Base-by-base conservation (phyloP, 2,888 invertebrate genomes). In the Diploptera punctata region DNA sequence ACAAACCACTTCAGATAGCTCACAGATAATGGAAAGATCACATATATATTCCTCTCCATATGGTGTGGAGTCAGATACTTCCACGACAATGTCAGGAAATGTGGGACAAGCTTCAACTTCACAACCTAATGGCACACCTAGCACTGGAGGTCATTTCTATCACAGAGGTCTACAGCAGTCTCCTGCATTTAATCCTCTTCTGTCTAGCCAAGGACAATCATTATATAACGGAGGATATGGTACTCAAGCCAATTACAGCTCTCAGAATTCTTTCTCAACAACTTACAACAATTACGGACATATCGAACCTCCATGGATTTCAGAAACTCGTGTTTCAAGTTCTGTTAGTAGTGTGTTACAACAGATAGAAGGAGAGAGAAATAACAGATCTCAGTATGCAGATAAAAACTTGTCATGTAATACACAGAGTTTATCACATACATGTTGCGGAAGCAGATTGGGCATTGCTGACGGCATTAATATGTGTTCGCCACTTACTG, bases 141-240 rank as follows among this genome's bases (percentile, higher is more conserved):
- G 68, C 70, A 31, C 74, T 29, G 54, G 72, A 29, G 52, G 69
- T 16, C 70, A 70, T 44, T 73, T 61, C 31, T 75, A 68, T 26
- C 67, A 72, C 31, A 62, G 67, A 31, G 71, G 72, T 5, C 62
- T 73, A 10, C 74, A 75, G 19, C 75, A 70, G 52, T 74, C 74
- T 9, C 71, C 73, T 26, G 67, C 70, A 10, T 75, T 73, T 54
- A 75, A 69, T 52, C 52, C 74, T 19, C 29, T 73, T 31, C 24
- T 75, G 16, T 43, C 74, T 26, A 67, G 49, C 16, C 75, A 75
- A 61, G 67, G 69, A 21, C 74, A 71, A 18, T 33, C 69, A 9
- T 33, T 75, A 52, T 75, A 74, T 44, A 75, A 71, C 54, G 73
- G 72, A 26, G 70, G 71, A 18, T 73, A 73, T 54, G 68, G 70